Evolutionary conservation across 1,140 invertebrate genomes (phyloP).

Genomic region (Whitmania pigra): DNA sequence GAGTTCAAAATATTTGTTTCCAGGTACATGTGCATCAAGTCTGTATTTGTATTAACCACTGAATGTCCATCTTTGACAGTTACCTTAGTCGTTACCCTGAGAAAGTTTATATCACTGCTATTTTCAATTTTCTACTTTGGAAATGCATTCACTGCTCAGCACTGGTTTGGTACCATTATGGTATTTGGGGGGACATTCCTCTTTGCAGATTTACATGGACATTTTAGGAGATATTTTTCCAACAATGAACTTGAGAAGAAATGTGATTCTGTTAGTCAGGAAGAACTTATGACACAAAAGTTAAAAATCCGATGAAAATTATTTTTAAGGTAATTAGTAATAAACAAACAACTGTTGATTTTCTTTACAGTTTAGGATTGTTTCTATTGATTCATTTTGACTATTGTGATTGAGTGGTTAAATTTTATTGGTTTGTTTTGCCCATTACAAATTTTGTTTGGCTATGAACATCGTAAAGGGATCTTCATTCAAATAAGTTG

Average conservation of each 20-base stretch:
- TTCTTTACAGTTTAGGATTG: too few species aligned
- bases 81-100: slow-evolving; percentile 81
- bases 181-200: slow-evolving; percentile 86
- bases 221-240: neutral
- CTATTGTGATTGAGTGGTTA: too few species aligned
- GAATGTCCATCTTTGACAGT: slow-evolving; percentile 87
- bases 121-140: slow-evolving; percentile 90
- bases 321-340: too few species aligned
- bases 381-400: too few species aligned
- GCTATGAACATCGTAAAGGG: too few species aligned
- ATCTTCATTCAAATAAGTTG: too few species aligned
- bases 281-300: too few species aligned
- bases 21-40: slow-evolving; percentile 76
- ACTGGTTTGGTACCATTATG: slow-evolving; percentile 79
- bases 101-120: slow-evolving; percentile 85
- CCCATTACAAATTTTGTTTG: too few species aligned
- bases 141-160: slow-evolving; percentile 78
- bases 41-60: slow-evolving; percentile 82
- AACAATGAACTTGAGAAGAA: neutral
- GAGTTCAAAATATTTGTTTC: slow-evolving; percentile 1
- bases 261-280: too few species aligned
- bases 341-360: too few species aligned
- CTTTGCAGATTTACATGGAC: slow-evolving; percentile 52
- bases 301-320: too few species aligned
- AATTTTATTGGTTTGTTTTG: too few species aligned